phyloP scores from a whole-genome alignment of 2,888 invertebrate species.

The Drosophila demipolita region DNA sequence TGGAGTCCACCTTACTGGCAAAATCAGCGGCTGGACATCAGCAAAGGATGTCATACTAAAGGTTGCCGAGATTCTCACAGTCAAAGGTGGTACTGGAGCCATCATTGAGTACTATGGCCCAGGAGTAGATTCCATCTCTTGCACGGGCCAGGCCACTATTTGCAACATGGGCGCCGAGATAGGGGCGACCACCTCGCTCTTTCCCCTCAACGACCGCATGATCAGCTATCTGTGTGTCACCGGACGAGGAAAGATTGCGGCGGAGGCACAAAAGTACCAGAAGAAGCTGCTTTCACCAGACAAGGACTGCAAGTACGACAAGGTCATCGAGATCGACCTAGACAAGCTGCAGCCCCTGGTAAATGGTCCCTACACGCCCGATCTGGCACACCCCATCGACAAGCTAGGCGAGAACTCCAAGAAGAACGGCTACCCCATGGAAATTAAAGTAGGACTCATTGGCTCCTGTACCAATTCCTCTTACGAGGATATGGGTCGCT shows the following conservation, averaged over 20 bases:
- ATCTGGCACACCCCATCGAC: slow-evolving; percentile 97
- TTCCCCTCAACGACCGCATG: slow-evolving; percentile 98
- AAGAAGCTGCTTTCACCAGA: slow-evolving; percentile 91
- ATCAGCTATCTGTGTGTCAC: slow-evolving; percentile 95
- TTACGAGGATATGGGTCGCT: slow-evolving; percentile 99
- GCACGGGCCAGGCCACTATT: slow-evolving; percentile 99
- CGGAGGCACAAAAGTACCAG: slow-evolving; percentile 89
- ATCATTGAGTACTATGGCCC: slow-evolving; percentile 99
- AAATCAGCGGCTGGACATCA: slow-evolving; percentile 98
- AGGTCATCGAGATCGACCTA: slow-evolving; percentile 95
- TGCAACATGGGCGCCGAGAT: slow-evolving; percentile 99
- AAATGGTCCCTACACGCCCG: slow-evolving; percentile 99
- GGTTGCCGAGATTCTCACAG: slow-evolving; percentile 98
- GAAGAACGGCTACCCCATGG: slow-evolving; percentile 96
- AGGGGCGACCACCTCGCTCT: slow-evolving; percentile 98
- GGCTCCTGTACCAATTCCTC: slow-evolving; percentile 99
- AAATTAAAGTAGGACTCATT: slow-evolving; percentile 97
- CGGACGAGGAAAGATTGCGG: slow-evolving; percentile 89
- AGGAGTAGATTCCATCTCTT: slow-evolving; percentile 98
- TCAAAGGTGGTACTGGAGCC: slow-evolving; percentile 99
- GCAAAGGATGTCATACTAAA: slow-evolving; percentile 99
- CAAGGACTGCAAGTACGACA: slow-evolving; percentile 93
- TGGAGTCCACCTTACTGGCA: slow-evolving; percentile 97
- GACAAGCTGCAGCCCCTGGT: slow-evolving; percentile 97
- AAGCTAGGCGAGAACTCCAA: slow-evolving; percentile 94